phyloP scores from a whole-genome alignment of 2,797 vertebrate genomes.

The Myiotriccus ornatus region DNA sequence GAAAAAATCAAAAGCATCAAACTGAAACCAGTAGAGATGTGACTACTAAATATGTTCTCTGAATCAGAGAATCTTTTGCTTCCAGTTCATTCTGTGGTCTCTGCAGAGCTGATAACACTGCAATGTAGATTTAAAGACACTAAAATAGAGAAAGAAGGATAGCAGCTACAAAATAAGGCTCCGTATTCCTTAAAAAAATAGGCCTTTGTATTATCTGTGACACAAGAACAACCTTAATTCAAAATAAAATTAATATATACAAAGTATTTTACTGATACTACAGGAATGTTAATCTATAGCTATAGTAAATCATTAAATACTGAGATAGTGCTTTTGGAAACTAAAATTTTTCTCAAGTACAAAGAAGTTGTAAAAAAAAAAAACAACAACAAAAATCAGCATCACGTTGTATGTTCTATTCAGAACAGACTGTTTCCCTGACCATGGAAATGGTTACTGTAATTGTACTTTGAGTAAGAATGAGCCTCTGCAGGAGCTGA shows the following conservation, averaged over 20 bases:
- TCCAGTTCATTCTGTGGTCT: background rate
- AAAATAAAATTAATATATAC: background rate
- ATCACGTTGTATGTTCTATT: background rate
- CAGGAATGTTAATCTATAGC: background rate
- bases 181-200: background rate
- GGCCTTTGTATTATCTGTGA: background rate
- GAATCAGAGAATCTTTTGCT: background rate
- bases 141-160: background rate
- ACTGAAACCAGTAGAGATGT: background rate
- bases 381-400: too few relatives aligned
- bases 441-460: conserved; percentile 29
- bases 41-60: background rate
- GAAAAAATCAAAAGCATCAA: background rate
- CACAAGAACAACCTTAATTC: background rate
- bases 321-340: background rate
- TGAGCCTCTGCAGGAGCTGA: conserved; percentile 60
- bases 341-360: background rate
- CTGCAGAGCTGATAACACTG: background rate
- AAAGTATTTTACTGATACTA: background rate
- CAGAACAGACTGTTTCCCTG: background rate
- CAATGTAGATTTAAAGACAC: background rate
- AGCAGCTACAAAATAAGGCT: background rate
- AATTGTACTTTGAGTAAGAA: conserved; percentile 52
- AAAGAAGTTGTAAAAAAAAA: background rate
- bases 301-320: background rate